phyloP scores from a whole-genome alignment of 2,797 vertebrate genomes.

The Hylomyscus alleni region DNA sequence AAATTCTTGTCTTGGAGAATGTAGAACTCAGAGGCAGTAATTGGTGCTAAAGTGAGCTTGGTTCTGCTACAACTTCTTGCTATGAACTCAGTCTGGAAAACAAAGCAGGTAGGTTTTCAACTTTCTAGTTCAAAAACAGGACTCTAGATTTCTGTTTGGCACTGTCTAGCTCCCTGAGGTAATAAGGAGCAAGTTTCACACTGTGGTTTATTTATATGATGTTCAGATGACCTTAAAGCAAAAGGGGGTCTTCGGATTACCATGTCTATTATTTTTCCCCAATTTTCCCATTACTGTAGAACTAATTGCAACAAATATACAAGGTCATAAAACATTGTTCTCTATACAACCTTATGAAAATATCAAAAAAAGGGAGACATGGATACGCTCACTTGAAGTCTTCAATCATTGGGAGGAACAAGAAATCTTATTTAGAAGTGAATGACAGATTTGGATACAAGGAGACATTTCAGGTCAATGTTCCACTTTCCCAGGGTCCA shows the following conservation, averaged over 20 bases:
- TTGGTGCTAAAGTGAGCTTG: not conserved
- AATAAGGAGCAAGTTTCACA: not conserved
- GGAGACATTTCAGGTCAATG: conserved; percentile 69
- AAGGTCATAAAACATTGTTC: not conserved
- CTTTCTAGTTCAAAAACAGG: conserved; percentile 6
- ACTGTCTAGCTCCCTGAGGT: not conserved
- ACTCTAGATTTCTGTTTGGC: not conserved
- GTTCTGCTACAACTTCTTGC: not conserved
- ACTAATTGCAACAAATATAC: conserved; percentile 44
- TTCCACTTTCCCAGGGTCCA: conserved; percentile 42
- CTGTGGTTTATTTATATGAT: conserved; percentile 1
- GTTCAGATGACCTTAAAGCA: conserved; percentile 56
- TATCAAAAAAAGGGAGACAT: conserved; percentile 44
- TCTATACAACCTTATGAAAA: not conserved
- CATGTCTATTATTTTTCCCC: conserved; percentile 43
- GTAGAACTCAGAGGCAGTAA: conserved; percentile 11
- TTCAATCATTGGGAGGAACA: conserved; percentile 54
- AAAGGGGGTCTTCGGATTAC: not conserved
- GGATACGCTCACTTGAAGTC: conserved; percentile 4
- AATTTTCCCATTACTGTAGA: not conserved
- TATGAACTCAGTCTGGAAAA: conserved; percentile 26
- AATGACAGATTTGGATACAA: conserved; percentile 63
- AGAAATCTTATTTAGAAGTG: conserved; percentile 58
- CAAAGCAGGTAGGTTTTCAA: conserved; percentile 39
- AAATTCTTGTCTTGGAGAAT: not conserved